A percentile compares a stretch with the other conserved stretches of the same genome.
Evolutionary conservation across 2,113 vertebrate species (phyloP).

Genomic region (Hippocampus abdominalis): DNA sequence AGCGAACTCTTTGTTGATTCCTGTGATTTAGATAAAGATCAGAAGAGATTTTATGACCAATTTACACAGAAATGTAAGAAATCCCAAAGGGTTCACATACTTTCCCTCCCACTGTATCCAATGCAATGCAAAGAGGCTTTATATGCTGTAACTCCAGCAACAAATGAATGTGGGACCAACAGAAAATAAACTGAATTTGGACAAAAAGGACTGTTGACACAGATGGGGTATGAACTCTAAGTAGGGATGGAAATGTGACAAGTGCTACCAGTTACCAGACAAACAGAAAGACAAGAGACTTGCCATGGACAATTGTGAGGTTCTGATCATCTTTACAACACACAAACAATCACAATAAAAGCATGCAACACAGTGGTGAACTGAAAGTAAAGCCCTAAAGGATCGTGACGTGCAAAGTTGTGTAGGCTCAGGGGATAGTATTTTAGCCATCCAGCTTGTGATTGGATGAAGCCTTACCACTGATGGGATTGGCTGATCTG

Average conservation of each 20-base stretch:
- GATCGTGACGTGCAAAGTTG: constrained; percentile 42
- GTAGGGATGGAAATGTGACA: constrained; percentile 19
- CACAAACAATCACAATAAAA: constrained; percentile 2
- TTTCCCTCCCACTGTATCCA: too few species aligned
- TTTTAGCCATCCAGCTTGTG: constrained; percentile 33
- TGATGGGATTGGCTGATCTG: constrained; percentile 99
- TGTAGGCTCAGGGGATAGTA: background rate
- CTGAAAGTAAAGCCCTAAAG: constrained; percentile 12
- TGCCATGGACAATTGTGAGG: constrained; percentile 4
- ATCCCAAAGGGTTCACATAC: too few species aligned
- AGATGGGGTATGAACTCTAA: constrained; percentile 11
- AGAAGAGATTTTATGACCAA: too few species aligned
- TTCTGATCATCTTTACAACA: constrained; percentile 16
- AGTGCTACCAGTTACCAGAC: constrained; percentile 10
- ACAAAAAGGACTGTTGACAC: constrained; percentile 17
- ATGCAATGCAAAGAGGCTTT: background rate
- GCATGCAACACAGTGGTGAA: constrained; percentile 21
- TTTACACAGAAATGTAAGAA: too few species aligned
- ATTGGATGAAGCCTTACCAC: constrained; percentile 88
- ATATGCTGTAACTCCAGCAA: constrained; percentile 1
- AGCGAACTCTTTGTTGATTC: background rate
- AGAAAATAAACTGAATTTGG: constrained; percentile 7
- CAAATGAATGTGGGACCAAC: constrained; percentile 1
- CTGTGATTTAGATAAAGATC: too few species aligned
- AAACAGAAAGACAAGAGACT: constrained; percentile 25